Evolutionary conservation across 2,113 vertebrate species (phyloP).

Genomic region (Holacanthus passer): DNA sequence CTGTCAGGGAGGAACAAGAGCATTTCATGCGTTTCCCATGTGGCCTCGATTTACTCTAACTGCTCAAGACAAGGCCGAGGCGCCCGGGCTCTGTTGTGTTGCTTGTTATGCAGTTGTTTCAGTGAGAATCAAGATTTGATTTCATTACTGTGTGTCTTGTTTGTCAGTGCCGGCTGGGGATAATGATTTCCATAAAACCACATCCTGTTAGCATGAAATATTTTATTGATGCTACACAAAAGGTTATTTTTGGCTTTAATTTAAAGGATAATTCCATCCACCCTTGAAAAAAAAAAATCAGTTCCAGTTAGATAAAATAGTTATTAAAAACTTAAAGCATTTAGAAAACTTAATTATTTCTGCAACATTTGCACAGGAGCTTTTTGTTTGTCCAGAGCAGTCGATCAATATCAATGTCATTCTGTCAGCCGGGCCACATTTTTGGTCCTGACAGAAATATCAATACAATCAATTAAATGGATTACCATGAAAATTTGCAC

Average conservation of each 20-base stretch:
- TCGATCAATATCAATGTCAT: not conserved
- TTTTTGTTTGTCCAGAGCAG: not conserved
- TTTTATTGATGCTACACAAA: slow-evolving; percentile 27
- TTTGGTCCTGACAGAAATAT: slow-evolving; percentile 1
- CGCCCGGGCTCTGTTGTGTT: slow-evolving; percentile 12
- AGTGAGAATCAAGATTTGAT: slow-evolving; percentile 34
- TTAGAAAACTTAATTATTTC: too few species aligned
- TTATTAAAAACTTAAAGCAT: too few species aligned
- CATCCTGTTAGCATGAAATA: slow-evolving; percentile 30
- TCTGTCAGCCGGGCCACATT: not conserved
- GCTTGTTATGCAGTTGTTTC: slow-evolving; percentile 18
- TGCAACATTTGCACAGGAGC: not conserved
- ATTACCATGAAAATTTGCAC: not conserved
- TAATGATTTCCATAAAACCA: slow-evolving; percentile 40
- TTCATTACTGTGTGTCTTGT: slow-evolving; percentile 14
- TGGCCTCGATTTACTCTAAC: slow-evolving; percentile 37
- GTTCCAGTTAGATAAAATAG: not conserved
- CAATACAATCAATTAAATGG: not conserved
- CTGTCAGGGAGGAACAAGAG: slow-evolving; percentile 45
- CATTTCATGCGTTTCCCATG: slow-evolving; percentile 46
- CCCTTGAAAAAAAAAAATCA: too few species aligned
- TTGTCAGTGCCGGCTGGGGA: slow-evolving; percentile 18
- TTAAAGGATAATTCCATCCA: slow-evolving; percentile 2
- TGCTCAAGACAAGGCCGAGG: slow-evolving; percentile 36
- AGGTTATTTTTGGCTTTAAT: not conserved